phyloP scores from a whole-genome alignment of 1,140 invertebrate species.

The Archivesica marissinica region DNA sequence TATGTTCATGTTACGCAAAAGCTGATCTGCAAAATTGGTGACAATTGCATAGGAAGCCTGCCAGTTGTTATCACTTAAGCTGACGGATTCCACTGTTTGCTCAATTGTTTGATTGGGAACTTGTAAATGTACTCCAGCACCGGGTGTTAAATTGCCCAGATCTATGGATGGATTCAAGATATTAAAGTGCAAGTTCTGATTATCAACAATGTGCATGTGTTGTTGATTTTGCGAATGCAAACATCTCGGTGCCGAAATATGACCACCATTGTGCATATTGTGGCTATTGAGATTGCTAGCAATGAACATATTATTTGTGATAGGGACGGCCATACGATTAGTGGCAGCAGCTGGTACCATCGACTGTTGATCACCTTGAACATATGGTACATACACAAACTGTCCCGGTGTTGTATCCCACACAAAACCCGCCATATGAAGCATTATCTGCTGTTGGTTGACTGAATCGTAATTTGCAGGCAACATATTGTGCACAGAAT shows the following conservation, averaged over 20 bases:
- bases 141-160: too few species aligned
- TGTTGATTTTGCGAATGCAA: too few species aligned
- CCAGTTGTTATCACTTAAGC: background rate
- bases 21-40: background rate
- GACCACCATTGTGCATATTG: background rate
- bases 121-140: too few species aligned
- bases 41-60: constrained; percentile 3
- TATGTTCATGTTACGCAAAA: background rate
- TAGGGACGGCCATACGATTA: background rate
- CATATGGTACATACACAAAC: constrained; percentile 60
- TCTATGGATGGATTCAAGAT: too few species aligned
- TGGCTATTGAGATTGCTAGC: background rate
- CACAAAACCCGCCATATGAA: constrained; percentile 43
- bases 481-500: constrained; percentile 38
- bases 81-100: background rate
- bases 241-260: too few species aligned
- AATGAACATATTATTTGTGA: background rate
- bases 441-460: constrained; percentile 42
- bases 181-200: too few species aligned
- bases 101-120: background rate
- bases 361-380: constrained; percentile 3
- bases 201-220: too few species aligned
- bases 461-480: constrained; percentile 58
- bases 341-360: background rate
- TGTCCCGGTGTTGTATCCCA: constrained; percentile 41